These are phyloP conservation scores for Perdita meconis DNA, from an alignment of 2,888 invertebrate genomes.

Conservation along the genomic window DNA sequence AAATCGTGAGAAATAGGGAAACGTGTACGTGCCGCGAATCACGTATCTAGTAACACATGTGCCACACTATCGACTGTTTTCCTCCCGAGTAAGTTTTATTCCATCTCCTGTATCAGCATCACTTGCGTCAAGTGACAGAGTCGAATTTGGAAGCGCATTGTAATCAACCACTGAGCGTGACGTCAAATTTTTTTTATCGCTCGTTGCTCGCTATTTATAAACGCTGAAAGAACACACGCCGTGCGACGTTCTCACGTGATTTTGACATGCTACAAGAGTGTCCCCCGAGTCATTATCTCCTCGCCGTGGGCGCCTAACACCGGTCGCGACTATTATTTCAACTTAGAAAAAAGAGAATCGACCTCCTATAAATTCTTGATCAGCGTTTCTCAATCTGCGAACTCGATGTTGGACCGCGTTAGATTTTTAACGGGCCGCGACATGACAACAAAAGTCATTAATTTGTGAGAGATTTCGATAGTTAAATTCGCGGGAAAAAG, in stretches of 20 bases:
- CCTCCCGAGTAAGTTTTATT: neutral
- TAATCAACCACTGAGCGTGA: conserved; percentile 34
- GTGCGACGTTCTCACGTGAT: conserved; percentile 21
- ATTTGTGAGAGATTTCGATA: no score
- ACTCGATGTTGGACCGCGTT: no score
- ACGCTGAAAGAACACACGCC: conserved; percentile 18
- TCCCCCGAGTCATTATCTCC: neutral
- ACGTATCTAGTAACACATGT: neutral
- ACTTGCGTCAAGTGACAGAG: conserved; percentile 38
- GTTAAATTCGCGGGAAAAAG: no score
- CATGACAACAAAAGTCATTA: no score
- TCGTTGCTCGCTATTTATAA: conserved; percentile 42
- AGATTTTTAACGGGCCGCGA: no score
- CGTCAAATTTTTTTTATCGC: conserved; percentile 49
- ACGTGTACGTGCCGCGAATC: neutral
- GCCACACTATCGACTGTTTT: neutral
- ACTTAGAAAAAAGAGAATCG: neutral
- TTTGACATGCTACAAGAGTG: neutral
- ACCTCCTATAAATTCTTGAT: no score
- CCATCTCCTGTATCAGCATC: conserved; percentile 12
- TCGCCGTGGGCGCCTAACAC: no score
- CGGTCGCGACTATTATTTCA: conserved; percentile 1
- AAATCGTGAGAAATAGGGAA: neutral
- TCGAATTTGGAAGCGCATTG: conserved; percentile 43
- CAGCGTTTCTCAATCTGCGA: no score